Evolutionary conservation across 2,797 vertebrate species (phyloP), one percentile per base, ranked within the genome.

Genomic region (Sebastes matsubarae): DNA sequence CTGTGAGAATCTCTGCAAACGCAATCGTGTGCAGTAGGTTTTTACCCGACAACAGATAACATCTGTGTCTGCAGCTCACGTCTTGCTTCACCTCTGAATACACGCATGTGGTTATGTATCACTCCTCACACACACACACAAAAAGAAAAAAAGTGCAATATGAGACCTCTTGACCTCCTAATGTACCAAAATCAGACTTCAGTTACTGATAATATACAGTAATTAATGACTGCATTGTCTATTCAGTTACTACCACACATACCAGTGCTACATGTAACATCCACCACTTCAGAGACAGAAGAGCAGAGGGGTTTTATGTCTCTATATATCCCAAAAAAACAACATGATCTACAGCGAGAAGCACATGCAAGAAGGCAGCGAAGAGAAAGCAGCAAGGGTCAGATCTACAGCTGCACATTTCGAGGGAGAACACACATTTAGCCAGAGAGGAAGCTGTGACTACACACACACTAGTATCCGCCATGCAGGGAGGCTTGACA

Each of bases 401-500:
- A 68, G 16, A 75, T 11, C 46, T 75, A 59, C 32, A 72, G n/a
- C 58, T 32, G 50, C 5, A 8, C 20, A 36, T 68, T 22, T 69
- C 0, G 8, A 42, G n/a, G 32, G 11, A 75, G 36, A 72, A 61
- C 29, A 72, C 58, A 72, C 27, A 46, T 69, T 59, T 5, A 70
- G 55, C 27, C 18, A 59, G 57, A 70, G 25, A 50, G 24, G 11
- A 82, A 68, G 29, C 54, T 34, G 55, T 22, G 12, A 52, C 60
- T 68, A 68, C 46, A 63, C 34, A 63, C 29, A 72, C 34, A 52
- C 20, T 52, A 50, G 46, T 72, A 3, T 79, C 59, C 68, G 77
- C 69, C 89, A 91, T 93, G 90, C 88, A 88, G 59, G 77, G 74
- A 91, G 64, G 84, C 74, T 79, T 22, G 34, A 61, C 6, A 57